Percentiles rank a stretch among this genome's conserved stretches.
Conservation (phyloP, 2,113 vertebrate species). For the Gadus macrocephalus region DNA sequence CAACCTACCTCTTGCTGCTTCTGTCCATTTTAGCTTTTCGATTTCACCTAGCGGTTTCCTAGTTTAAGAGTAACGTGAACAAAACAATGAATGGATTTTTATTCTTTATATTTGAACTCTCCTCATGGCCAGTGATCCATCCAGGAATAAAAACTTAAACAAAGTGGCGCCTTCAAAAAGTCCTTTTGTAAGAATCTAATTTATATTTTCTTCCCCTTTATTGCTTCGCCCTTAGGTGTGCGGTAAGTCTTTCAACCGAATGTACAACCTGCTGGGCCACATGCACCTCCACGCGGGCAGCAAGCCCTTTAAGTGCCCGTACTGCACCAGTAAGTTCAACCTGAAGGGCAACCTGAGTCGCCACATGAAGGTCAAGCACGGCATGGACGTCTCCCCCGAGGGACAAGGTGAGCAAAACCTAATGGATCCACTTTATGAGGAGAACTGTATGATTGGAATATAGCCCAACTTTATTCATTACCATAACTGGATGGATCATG, state of each 20-base stretch:
- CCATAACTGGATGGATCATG: too few relatives aligned
- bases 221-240: constrained; percentile 78
- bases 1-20: too few relatives aligned
- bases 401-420: constrained; percentile 81
- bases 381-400: constrained; percentile 93
- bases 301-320: constrained; percentile 98
- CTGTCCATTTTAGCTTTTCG: too few relatives aligned
- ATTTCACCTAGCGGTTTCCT: too few relatives aligned
- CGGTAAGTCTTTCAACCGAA: constrained; percentile 96
- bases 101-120: too few relatives aligned
- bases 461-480: too few relatives aligned
- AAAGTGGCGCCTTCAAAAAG: background rate
- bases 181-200: background rate
- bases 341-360: constrained; percentile 98
- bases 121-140: too few relatives aligned
- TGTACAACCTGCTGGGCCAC: constrained; percentile 98
- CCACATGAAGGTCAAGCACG: constrained; percentile 98
- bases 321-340: constrained; percentile 98
- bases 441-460: too few relatives aligned
- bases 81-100: too few relatives aligned
- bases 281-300: constrained; percentile 97
- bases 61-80: too few relatives aligned
- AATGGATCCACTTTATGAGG: background rate
- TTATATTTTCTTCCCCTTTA: background rate
- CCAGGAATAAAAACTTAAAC: too few relatives aligned